Conservation (phyloP, 2,888 invertebrate genomes). For the Ornithoptera alexandrae region DNA sequence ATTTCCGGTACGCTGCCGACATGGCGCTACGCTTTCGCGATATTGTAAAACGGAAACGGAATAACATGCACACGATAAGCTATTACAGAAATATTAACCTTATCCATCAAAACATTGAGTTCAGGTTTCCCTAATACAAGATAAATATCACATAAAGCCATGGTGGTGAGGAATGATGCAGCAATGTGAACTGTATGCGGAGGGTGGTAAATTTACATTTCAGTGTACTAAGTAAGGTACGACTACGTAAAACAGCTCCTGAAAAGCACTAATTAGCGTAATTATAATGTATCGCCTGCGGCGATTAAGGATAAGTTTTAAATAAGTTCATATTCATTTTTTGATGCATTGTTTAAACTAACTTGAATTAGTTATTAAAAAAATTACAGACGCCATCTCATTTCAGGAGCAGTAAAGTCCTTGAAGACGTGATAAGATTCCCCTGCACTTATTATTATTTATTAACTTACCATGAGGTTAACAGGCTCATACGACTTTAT, state of each 20-base stretch:
- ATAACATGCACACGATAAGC: no score
- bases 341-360: no score
- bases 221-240: no score
- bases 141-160: not conserved
- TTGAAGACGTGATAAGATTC: no score
- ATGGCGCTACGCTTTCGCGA: constrained; percentile 1
- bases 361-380: no score
- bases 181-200: no score
- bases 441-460: no score
- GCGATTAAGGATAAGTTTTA: not conserved
- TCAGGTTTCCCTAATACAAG: not conserved
- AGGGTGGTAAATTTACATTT: no score
- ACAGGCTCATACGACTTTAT: no score
- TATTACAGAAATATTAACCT: not conserved
- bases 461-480: not conserved
- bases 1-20: not conserved
- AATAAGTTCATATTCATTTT: not conserved
- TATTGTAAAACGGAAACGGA: not conserved
- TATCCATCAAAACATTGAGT: not conserved
- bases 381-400: no score
- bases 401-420: no score
- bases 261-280: constrained; percentile 10
- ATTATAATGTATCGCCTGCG: constrained; percentile 4
- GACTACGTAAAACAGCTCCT: not conserved
- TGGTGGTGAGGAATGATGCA: not conserved